Evolutionary conservation across 2,113 vertebrate genomes (phyloP).

Genomic region (Neolamprologus sp.): DNA sequence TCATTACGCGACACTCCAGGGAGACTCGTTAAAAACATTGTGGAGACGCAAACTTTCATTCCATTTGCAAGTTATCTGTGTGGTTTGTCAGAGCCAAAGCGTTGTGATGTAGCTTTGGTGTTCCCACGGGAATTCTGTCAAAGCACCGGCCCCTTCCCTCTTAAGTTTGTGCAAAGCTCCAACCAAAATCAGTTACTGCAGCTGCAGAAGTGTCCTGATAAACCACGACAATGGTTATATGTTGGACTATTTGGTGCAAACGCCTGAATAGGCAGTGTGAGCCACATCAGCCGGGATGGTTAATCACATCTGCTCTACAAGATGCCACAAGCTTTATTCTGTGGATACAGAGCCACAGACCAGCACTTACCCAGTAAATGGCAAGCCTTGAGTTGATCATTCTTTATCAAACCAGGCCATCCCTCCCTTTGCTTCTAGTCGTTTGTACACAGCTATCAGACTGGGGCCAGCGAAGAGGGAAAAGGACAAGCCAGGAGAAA

Average conservation of each 20-base stretch:
- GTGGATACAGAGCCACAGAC: not conserved
- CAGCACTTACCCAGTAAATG: not conserved
- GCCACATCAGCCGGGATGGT: not conserved
- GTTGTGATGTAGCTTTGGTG: conserved; percentile 41
- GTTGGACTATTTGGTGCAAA: not conserved
- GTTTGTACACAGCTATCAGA: conserved; percentile 43
- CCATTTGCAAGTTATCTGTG: conserved; percentile 56
- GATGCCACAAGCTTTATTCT: not conserved
- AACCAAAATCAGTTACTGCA: not conserved
- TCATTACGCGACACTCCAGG: conserved; percentile 56
- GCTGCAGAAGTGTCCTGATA: not conserved
- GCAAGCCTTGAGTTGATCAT: conserved; percentile 2
- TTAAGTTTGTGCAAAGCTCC: not conserved
- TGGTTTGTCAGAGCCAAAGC: conserved; percentile 56
- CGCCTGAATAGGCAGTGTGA: not conserved
- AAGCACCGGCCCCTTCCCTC: not conserved
- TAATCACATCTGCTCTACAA: not conserved
- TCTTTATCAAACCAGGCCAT: conserved; percentile 54
- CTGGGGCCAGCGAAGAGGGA: conserved; percentile 24
- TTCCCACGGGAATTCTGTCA: conserved; percentile 23
- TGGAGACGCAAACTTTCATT: conserved; percentile 60
- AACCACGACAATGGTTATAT: not conserved
- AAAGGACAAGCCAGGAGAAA: conserved; percentile 44
- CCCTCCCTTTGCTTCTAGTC: conserved; percentile 8
- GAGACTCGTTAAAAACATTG: conserved; percentile 66